Conservation (phyloP, 1,140 invertebrate species). For the Diabrotica undecimpunctata region DNA sequence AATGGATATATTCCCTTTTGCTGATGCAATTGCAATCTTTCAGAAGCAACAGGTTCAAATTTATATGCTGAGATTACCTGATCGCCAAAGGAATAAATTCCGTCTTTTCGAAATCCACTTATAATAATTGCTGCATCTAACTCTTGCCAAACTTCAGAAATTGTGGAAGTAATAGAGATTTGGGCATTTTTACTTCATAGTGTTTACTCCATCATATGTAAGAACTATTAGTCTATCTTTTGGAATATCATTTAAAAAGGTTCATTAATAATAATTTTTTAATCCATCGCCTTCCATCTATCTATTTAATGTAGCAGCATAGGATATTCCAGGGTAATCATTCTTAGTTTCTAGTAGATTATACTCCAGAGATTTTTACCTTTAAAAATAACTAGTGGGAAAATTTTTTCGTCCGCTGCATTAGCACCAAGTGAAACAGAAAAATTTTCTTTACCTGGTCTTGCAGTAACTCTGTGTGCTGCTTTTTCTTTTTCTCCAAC, state of each 20-base stretch:
- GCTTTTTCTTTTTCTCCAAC: too few species aligned
- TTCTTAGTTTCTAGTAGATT: too few species aligned
- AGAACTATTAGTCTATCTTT: conserved; percentile 35
- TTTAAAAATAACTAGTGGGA: conserved; percentile 5
- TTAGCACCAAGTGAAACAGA: too few species aligned
- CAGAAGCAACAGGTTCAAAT: too few species aligned
- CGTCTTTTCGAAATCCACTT: conserved; percentile 12
- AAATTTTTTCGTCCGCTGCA: conserved; percentile 1
- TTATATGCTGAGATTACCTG: too few species aligned
- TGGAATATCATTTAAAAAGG: conserved; percentile 32
- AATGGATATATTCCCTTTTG: too few species aligned
- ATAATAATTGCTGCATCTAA: conserved; percentile 3
- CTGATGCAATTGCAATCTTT: too few species aligned
- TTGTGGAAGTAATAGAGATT: conserved; percentile 7
- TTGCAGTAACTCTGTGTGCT: too few species aligned
- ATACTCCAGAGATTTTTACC: neutral
- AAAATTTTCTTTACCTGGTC: too few species aligned
- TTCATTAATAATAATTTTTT: conserved; percentile 39
- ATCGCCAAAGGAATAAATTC: conserved; percentile 6
- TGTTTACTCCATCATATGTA: conserved; percentile 41
- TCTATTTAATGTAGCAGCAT: too few species aligned
- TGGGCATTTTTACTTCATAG: conserved; percentile 9
- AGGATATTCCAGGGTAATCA: too few species aligned
- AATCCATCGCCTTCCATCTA: conserved; percentile 39
- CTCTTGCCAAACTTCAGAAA: conserved; percentile 5